Percentiles rank a stretch among this genome's conserved stretches.
Conservation (phyloP, 2,888 invertebrate species). For the Crocallis elinguaria region DNA sequence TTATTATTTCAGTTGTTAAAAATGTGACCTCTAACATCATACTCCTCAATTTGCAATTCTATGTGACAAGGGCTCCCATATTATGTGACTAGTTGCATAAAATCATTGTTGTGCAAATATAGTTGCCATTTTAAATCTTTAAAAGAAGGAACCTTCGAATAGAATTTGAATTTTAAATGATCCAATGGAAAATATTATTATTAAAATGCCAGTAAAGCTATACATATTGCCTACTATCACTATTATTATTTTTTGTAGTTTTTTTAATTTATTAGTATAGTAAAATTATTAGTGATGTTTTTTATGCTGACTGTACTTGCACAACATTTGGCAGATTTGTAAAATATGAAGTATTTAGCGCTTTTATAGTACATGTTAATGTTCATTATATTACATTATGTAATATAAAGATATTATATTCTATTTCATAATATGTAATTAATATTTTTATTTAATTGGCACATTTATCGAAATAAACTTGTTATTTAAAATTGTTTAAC, state of each 20-base stretch:
- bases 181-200: too few species aligned
- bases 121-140: background rate
- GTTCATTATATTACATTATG: slow-evolving; percentile 43
- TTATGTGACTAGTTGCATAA: slow-evolving; percentile 22
- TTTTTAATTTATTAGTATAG: background rate
- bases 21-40: background rate
- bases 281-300: background rate
- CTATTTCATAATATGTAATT: slow-evolving; percentile 62
- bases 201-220: too few species aligned
- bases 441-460: slow-evolving; percentile 67
- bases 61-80: slow-evolving; percentile 5
- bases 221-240: too few species aligned
- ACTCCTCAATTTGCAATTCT: background rate
- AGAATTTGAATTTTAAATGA: background rate
- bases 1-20: too few species aligned
- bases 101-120: slow-evolving; percentile 30
- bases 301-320: slow-evolving; percentile 38
- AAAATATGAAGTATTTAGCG: slow-evolving; percentile 52
- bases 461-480: slow-evolving; percentile 79
- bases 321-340: slow-evolving; percentile 34
- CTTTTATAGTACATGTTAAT: slow-evolving; percentile 56
- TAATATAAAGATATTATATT: slow-evolving; percentile 51
- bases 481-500: slow-evolving; percentile 74
- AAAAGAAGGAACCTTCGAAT: background rate
- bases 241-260: too few species aligned